Percentiles rank a stretch among this genome's conserved stretches.
Conservation (phyloP, 2,113 vertebrate genomes). For the Thoracochromis brauschi region DNA sequence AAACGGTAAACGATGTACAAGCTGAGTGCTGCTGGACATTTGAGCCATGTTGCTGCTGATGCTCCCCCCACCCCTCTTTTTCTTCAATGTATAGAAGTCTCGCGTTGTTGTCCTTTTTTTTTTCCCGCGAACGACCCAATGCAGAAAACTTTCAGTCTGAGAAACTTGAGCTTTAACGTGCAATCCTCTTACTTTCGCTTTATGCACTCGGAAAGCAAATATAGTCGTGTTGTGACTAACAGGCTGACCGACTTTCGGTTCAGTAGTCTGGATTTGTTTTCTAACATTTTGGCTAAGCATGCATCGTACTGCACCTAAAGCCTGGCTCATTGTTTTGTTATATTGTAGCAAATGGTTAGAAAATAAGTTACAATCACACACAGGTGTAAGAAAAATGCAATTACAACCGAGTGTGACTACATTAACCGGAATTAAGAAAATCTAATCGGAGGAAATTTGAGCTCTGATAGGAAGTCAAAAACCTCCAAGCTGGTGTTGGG, state of each 20-base stretch:
- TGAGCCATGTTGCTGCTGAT: neutral
- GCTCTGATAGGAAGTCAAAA: neutral
- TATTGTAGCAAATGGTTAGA: neutral
- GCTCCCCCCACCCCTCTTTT: neutral
- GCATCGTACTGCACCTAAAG: neutral
- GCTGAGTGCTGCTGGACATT: neutral
- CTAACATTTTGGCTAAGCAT: neutral
- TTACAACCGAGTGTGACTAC: neutral
- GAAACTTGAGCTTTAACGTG: neutral
- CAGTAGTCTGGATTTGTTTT: neutral
- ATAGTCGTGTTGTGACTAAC: no score
- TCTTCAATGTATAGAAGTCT: constrained; percentile 51
- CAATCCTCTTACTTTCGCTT: neutral
- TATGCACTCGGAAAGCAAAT: neutral
- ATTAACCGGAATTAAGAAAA: neutral
- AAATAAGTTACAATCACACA: neutral
- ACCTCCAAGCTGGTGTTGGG: neutral
- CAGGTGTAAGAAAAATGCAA: neutral
- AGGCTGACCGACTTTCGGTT: neutral
- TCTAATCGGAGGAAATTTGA: neutral
- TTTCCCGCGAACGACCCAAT: constrained; percentile 62
- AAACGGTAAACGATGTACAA: neutral
- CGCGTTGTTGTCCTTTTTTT: constrained; percentile 51
- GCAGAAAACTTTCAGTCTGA: neutral
- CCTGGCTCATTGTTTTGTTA: neutral